Conservation (phyloP, 2,797 vertebrate species). For the Salarias fasciatus region DNA sequence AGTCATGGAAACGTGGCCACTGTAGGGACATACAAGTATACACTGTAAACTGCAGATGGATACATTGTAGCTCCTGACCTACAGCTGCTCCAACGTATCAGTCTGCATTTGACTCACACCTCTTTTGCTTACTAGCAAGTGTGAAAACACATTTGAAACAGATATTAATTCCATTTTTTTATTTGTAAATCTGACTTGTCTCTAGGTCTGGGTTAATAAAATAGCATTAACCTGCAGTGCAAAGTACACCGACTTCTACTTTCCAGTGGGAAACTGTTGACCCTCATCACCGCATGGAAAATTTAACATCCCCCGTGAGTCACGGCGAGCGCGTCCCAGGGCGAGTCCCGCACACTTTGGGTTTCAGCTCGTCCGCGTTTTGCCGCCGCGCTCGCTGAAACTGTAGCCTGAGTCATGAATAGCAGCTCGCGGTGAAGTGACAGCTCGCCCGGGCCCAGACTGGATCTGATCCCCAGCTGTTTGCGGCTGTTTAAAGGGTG, state of each 20-base stretch:
- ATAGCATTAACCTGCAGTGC: neutral
- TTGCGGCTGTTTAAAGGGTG: conserved; percentile 66
- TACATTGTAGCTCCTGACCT: too few species aligned
- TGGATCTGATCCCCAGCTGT: conserved; percentile 68
- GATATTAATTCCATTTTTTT: too few species aligned
- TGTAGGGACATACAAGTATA: too few species aligned
- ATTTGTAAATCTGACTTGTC: too few species aligned
- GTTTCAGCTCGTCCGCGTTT: conserved; percentile 22
- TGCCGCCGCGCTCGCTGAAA: conserved; percentile 31
- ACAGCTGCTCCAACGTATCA: too few species aligned
- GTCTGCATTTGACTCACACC: too few species aligned
- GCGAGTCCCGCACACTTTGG: conserved; percentile 5
- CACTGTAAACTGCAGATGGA: too few species aligned
- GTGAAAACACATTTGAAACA: too few species aligned
- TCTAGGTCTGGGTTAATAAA: too few species aligned
- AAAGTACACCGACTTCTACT: too few species aligned
- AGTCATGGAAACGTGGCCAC: too few species aligned
- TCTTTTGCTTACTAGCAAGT: too few species aligned
- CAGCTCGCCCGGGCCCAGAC: conserved; percentile 54
- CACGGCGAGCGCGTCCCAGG: conserved; percentile 12
- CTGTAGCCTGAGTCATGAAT: conserved; percentile 50
- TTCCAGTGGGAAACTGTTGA: neutral
- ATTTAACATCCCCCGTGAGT: conserved; percentile 29
- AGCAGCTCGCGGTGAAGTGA: conserved; percentile 47
- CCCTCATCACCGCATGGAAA: conserved; percentile 17